phyloP scores from a whole-genome alignment of 2,888 invertebrate genomes.

The Argynnis bischoffii region DNA sequence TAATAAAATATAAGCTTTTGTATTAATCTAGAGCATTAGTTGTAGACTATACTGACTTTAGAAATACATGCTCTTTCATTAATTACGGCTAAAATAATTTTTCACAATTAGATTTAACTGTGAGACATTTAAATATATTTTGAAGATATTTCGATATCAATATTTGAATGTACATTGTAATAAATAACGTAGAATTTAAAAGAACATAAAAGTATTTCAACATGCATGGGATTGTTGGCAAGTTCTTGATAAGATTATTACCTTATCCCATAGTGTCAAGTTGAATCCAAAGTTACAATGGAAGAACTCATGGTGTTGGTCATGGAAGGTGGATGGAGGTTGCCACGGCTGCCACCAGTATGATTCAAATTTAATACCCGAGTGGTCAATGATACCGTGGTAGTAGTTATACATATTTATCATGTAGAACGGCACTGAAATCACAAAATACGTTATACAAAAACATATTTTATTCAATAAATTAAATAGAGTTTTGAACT shows the following conservation, averaged over 20 bases:
- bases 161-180: too few species aligned
- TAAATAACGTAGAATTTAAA: too few species aligned
- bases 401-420: slow-evolving; percentile 81
- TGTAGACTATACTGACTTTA: too few species aligned
- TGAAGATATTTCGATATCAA: too few species aligned
- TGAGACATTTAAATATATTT: too few species aligned
- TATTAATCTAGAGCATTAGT: too few species aligned
- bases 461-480: not conserved
- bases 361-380: slow-evolving; percentile 87
- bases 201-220: too few species aligned
- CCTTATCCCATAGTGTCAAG: slow-evolving; percentile 86
- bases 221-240: not conserved
- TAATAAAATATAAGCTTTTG: too few species aligned
- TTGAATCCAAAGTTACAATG: slow-evolving; percentile 91
- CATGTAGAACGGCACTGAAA: slow-evolving; percentile 64
- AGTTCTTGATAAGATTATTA: slow-evolving; percentile 44
- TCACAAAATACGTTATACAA: not conserved
- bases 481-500: too few species aligned
- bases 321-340: slow-evolving; percentile 88
- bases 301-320: slow-evolving; percentile 90
- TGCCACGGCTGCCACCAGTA: slow-evolving; percentile 91
- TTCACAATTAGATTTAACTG: too few species aligned
- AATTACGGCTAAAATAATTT: too few species aligned
- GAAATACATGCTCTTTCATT: too few species aligned
- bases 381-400: slow-evolving; percentile 89